Conservation (phyloP, 2,888 invertebrate genomes). For the Elgonia sp. region DNA sequence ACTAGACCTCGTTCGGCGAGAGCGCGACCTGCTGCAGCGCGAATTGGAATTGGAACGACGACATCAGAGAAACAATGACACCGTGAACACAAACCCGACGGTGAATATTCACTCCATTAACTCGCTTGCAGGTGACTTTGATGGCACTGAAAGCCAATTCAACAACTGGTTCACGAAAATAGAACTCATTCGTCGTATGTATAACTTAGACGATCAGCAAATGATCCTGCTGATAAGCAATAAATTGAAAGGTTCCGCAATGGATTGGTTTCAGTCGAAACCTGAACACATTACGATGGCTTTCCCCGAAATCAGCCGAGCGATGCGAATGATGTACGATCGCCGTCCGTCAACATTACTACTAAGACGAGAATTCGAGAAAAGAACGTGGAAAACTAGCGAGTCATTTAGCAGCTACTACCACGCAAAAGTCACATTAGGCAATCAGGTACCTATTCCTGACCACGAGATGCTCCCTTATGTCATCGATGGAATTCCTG, state of each 20-base stretch:
- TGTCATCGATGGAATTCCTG: too few relatives aligned
- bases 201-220: slow-evolving; percentile 48
- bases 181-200: slow-evolving; percentile 41
- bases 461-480: too few relatives aligned
- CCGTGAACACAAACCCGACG: background rate
- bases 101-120: slow-evolving; percentile 1
- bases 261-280: slow-evolving; percentile 72
- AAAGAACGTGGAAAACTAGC: too few relatives aligned
- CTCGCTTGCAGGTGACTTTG: slow-evolving; percentile 54
- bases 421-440: too few relatives aligned
- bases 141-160: slow-evolving; percentile 41
- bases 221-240: slow-evolving; percentile 54
- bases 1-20: background rate
- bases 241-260: slow-evolving; percentile 55
- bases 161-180: slow-evolving; percentile 64
- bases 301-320: slow-evolving; percentile 13
- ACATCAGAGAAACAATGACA: background rate
- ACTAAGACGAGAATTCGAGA: too few relatives aligned
- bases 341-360: too few relatives aligned
- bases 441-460: too few relatives aligned
- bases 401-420: too few relatives aligned
- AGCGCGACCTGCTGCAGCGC: background rate
- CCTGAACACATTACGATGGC: slow-evolving; percentile 57
- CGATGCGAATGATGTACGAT: slow-evolving; percentile 9
- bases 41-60: background rate